phyloP scores from a whole-genome alignment of 2,888 invertebrate genomes.

The Sthenelais limicola region DNA sequence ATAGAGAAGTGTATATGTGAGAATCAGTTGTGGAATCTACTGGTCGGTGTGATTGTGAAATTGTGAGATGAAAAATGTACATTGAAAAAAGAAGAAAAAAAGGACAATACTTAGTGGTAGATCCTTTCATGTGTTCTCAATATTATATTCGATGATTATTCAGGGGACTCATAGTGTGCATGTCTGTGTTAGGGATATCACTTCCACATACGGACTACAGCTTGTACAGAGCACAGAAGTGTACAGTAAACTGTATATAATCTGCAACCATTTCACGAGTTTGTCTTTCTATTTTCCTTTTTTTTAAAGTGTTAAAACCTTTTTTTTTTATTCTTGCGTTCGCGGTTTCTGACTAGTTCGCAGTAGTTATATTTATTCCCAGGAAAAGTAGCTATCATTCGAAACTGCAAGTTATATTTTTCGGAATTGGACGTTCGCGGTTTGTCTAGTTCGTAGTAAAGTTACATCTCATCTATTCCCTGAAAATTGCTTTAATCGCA shows the following conservation, averaged over 20 bases:
- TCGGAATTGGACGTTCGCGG: too few species aligned
- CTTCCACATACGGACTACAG: background rate
- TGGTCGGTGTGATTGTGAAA: constrained; percentile 20
- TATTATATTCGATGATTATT: constrained; percentile 12
- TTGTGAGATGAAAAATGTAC: constrained; percentile 16
- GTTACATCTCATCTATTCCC: too few species aligned
- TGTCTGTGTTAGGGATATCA: constrained; percentile 2
- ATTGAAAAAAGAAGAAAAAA: constrained; percentile 7
- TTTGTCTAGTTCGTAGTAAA: too few species aligned
- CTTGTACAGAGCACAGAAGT: constrained; percentile 16
- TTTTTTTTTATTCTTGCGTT: too few species aligned
- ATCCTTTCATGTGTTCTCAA: constrained; percentile 9
- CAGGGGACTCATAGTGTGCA: constrained; percentile 17
- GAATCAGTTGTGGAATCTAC: constrained; percentile 22
- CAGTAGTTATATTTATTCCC: too few species aligned
- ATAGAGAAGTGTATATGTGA: constrained; percentile 29
- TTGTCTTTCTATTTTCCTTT: too few species aligned
- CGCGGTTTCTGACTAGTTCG: too few species aligned
- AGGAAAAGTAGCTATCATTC: too few species aligned
- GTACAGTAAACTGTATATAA: constrained; percentile 35
- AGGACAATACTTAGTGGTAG: background rate
- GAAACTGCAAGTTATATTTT: too few species aligned
- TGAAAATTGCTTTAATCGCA: too few species aligned
- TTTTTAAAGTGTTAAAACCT: too few species aligned
- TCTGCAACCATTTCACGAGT: too few species aligned